These are phyloP conservation scores for Drosophila paulistorum DNA, from an alignment of 1,140 invertebrate genomes.

Conservation along the genomic window DNA sequence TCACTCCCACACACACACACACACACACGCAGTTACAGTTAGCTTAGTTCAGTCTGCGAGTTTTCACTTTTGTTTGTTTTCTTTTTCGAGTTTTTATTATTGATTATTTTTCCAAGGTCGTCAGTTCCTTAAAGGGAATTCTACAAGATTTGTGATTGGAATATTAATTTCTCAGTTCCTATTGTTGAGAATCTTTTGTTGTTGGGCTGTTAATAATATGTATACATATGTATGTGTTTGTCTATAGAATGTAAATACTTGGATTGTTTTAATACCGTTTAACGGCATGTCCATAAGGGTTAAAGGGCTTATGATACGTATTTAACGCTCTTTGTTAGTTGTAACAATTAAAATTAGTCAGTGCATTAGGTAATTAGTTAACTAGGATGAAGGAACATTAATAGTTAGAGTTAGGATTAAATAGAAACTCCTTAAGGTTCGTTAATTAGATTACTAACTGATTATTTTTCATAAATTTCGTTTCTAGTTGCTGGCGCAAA, in stretches of 20 bases:
- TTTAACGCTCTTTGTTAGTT: too few relatives aligned
- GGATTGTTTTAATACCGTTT: too few relatives aligned
- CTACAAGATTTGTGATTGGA: slow-evolving; percentile 17
- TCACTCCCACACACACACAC: not conserved
- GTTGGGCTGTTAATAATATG: not conserved
- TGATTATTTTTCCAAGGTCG: slow-evolving; percentile 67
- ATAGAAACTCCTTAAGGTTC: too few relatives aligned
- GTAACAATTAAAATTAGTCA: too few relatives aligned
- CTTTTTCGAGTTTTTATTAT: slow-evolving; percentile 54
- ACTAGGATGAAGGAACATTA: too few relatives aligned
- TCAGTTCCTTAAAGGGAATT: slow-evolving; percentile 5
- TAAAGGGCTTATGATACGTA: too few relatives aligned
- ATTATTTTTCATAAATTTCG: not conserved
- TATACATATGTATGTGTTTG: not conserved
- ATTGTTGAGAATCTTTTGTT: not conserved
- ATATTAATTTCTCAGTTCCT: slow-evolving; percentile 26
- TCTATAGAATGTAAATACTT: not conserved
- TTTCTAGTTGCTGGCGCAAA: slow-evolving; percentile 87
- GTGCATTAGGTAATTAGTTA: too few relatives aligned
- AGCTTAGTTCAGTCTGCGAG: slow-evolving; percentile 1
- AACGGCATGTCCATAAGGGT: too few relatives aligned
- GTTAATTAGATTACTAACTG: slow-evolving; percentile 6
- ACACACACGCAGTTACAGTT: slow-evolving; percentile 8
- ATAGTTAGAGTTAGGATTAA: too few relatives aligned
- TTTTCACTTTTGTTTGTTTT: slow-evolving; percentile 51